Percentiles rank a stretch among this genome's conserved stretches.
Evolutionary conservation across 2,797 vertebrate species (phyloP).

Genomic region (Schizopygopsis pylzovi): DNA sequence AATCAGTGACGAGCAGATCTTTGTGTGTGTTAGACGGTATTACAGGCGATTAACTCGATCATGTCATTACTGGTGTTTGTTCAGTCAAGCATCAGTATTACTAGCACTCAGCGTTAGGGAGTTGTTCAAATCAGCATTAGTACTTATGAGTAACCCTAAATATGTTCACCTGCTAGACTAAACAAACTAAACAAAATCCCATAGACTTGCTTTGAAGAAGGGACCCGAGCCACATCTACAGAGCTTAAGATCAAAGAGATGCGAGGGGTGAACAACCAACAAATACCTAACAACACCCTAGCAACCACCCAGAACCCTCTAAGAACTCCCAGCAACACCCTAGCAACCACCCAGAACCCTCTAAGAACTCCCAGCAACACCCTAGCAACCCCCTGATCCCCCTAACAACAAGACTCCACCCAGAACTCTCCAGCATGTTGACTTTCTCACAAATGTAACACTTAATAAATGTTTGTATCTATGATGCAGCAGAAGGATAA

Average conservation of each 20-base stretch:
- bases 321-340: too few relatives aligned
- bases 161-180: neutral
- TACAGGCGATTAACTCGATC: neutral
- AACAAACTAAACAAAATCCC: too few relatives aligned
- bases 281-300: neutral
- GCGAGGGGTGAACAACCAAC: neutral
- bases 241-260: neutral
- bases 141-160: neutral
- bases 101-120: neutral
- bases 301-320: too few relatives aligned
- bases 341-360: too few relatives aligned
- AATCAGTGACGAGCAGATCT: neutral
- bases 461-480: neutral
- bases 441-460: neutral
- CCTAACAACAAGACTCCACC: neutral
- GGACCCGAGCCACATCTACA: neutral
- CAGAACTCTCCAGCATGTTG: neutral
- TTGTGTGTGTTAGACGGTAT: neutral
- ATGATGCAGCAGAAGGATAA: neutral
- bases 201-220: neutral
- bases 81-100: neutral
- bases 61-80: neutral
- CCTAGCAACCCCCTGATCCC: neutral
- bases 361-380: neutral
- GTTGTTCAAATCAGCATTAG: neutral